phyloP scores from a whole-genome alignment of 2,888 invertebrate genomes.

The Rhimphoctona megacephalus region DNA sequence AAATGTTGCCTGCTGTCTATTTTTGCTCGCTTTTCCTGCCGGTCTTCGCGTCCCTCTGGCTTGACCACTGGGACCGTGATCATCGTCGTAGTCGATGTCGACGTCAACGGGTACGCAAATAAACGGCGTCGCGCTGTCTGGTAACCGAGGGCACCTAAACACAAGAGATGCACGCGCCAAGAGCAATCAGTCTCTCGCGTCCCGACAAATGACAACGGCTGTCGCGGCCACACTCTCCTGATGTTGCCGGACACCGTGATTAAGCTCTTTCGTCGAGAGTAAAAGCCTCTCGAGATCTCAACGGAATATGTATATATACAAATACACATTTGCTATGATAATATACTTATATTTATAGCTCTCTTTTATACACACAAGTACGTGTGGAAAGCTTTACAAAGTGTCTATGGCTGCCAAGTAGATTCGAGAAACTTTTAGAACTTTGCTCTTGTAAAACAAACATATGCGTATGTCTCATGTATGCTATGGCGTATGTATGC shows the following conservation, averaged over 20 bases:
- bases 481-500: too few relatives aligned
- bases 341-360: constrained; percentile 32
- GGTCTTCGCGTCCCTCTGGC: constrained; percentile 13
- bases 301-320: neutral
- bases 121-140: constrained; percentile 83
- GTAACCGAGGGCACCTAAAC: constrained; percentile 75
- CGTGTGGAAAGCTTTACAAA: neutral
- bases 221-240: constrained; percentile 41
- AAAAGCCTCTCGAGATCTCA: constrained; percentile 47
- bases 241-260: constrained; percentile 60
- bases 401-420: constrained; percentile 19
- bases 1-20: constrained; percentile 5
- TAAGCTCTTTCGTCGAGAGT: constrained; percentile 44
- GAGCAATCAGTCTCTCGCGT: constrained; percentile 73
- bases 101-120: constrained; percentile 77
- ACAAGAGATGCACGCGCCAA: constrained; percentile 72
- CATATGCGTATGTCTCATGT: neutral
- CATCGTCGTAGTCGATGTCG: constrained; percentile 55
- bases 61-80: constrained; percentile 58
- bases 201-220: constrained; percentile 69
- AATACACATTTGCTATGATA: constrained; percentile 14
- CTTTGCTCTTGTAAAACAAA: neutral
- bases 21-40: constrained; percentile 10
- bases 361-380: constrained; percentile 7
- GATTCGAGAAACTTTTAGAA: constrained; percentile 38